These are phyloP conservation scores for Austrolebias charrua DNA, from an alignment of 2,797 vertebrate species.

Conservation along the genomic window DNA sequence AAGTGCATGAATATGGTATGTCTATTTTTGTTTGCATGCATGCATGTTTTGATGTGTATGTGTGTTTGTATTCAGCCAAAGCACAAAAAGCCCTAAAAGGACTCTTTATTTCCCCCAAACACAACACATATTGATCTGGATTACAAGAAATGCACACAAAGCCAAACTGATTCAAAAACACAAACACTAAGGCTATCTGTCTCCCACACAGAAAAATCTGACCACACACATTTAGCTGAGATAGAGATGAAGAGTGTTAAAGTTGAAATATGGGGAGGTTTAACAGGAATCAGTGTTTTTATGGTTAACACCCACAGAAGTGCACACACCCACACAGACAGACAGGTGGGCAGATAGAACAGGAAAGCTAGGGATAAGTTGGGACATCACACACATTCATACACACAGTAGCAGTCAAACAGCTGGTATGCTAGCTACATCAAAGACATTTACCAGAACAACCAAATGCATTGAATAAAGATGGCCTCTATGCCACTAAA, in stretches of 20 bases:
- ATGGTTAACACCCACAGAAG: slow-evolving; percentile 55
- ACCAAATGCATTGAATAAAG: slow-evolving; percentile 23
- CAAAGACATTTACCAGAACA: slow-evolving; percentile 35
- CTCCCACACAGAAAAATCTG: slow-evolving; percentile 50
- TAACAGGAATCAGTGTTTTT: slow-evolving; percentile 67
- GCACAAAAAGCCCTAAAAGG: slow-evolving; percentile 36
- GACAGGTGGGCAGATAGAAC: slow-evolving; percentile 42
- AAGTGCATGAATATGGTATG: background rate
- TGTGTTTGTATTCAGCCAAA: slow-evolving; percentile 20
- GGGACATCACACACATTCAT: slow-evolving; percentile 13
- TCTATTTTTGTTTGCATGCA: slow-evolving; percentile 4
- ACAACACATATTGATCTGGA: slow-evolving; percentile 59
- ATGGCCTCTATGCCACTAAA: slow-evolving; percentile 7
- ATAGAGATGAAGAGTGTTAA: slow-evolving; percentile 44
- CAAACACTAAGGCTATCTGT: slow-evolving; percentile 38
- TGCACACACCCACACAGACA: slow-evolving; percentile 25
- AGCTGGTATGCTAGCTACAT: slow-evolving; percentile 36
- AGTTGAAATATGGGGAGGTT: slow-evolving; percentile 61
- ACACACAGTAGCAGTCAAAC: slow-evolving; percentile 15
- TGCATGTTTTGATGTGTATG: background rate
- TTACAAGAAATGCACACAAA: slow-evolving; percentile 48
- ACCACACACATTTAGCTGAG: slow-evolving; percentile 49
- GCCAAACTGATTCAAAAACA: slow-evolving; percentile 29
- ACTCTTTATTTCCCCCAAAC: slow-evolving; percentile 61
- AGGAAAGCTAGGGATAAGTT: slow-evolving; percentile 47